Evolutionary conservation across 2,113 vertebrate species (phyloP).

Genomic region (Lontra canadensis): DNA sequence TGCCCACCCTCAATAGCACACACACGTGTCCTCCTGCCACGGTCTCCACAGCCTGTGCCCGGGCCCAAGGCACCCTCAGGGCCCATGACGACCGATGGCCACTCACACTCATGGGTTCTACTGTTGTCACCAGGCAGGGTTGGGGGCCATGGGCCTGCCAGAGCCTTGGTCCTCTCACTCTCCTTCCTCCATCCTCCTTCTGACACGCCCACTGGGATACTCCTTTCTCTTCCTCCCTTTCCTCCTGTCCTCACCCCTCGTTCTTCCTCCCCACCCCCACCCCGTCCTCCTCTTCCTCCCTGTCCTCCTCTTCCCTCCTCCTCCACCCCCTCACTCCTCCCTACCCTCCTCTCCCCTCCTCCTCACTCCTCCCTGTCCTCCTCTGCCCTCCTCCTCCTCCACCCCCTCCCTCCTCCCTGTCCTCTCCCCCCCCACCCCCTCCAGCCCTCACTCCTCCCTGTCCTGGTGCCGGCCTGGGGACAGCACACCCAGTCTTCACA

Average conservation of each 20-base stretch:
- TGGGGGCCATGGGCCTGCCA: background rate
- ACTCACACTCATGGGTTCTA: too few relatives aligned
- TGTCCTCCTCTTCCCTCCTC: rapidly evolving
- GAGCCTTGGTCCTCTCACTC: background rate
- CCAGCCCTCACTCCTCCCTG: too few relatives aligned
- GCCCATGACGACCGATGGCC: background rate
- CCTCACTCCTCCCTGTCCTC: background rate
- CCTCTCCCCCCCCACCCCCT: background rate
- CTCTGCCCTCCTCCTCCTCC: background rate
- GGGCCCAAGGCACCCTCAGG: background rate
- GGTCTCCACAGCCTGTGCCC: background rate
- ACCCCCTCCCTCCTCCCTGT: background rate
- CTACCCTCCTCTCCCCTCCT: background rate
- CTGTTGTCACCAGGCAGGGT: background rate
- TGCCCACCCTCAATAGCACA: background rate
- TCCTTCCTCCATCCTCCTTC: too few relatives aligned
- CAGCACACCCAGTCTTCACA: constrained; percentile 17
- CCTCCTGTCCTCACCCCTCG: too few relatives aligned
- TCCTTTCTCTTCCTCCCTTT: background rate
- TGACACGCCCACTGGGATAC: background rate
- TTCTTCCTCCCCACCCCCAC: background rate
- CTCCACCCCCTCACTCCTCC: background rate
- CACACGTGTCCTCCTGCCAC: rapidly evolving
- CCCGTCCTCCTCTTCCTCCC: background rate
- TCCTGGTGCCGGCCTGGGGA: background rate